Base-by-base conservation (phyloP, 2,797 vertebrate genomes). In the Sardinella longiceps region DNA sequence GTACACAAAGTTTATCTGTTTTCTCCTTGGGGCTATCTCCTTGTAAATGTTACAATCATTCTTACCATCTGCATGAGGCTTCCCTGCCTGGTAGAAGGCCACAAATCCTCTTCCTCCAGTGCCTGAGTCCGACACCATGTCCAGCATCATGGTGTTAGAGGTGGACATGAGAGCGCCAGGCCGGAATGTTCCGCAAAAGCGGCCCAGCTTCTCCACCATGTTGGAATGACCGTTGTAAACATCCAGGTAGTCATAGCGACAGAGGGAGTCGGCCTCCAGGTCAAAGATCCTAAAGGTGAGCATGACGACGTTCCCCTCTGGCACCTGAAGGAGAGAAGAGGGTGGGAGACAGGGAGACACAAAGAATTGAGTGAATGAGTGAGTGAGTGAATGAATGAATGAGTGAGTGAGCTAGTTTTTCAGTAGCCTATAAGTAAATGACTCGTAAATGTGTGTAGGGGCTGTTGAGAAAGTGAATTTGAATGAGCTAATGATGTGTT, bases 141-240 rank as follows among this genome's bases (percentile, higher is more conserved):
- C 94, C 87, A 98, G 90, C 94, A 96, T 95, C 95, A 98, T 96
- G 46, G 92, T 95, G 91, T 96, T 95, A 87, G 96, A 92, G 14
- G 97, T 96, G 28, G 96, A 96, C 82, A 97, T 95, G 2, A 98
- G 88, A 7, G 94, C 83, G 0, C 97, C 97, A 0, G 97, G 97
- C 0, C 97, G 93, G 92, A 98, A 98, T 0, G 97, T 98, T 83
- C 97, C 97, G 11, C 97, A 98, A 88, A 97, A 97, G 0, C 96
- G 96, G 0, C 97, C 97, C 14, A 98, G 94, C 81, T 96, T 95
- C 90, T 97, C 96, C 28, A 93, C 93, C 5, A 93, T 90, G 60
- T 93, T 92, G 30, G 95, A 92, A 33, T 94, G 91, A 7, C 97
- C 97, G 0, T 96, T 97, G 89, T 96, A 98, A 43, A 97, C 91